Evolutionary conservation across 2,888 invertebrate genomes (phyloP).

Genomic region (Trissolcus japonicus): DNA sequence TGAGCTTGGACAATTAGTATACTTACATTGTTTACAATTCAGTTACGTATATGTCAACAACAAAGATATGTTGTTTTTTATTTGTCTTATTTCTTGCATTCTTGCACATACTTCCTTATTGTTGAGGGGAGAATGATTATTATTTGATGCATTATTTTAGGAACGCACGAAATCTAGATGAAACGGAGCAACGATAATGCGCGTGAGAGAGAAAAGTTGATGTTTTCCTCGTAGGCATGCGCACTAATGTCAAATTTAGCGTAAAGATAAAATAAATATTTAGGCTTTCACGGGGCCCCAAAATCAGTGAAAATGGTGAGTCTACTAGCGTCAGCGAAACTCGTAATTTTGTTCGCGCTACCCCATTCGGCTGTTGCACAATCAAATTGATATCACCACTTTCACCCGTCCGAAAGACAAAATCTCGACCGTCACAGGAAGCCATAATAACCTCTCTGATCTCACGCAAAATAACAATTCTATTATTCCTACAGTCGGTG

Average conservation of each 20-base stretch:
- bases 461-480: conserved; percentile 21
- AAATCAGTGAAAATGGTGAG: conserved; percentile 72
- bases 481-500: not conserved
- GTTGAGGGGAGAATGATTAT: too few relatives aligned
- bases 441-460: conserved; percentile 47
- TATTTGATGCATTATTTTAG: too few relatives aligned
- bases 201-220: too few relatives aligned
- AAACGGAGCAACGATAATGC: too few relatives aligned
- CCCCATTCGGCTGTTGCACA: conserved; percentile 5
- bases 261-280: conserved; percentile 73
- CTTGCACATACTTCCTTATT: too few relatives aligned
- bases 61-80: too few relatives aligned
- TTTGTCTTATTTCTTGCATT: too few relatives aligned
- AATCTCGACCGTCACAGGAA: conserved; percentile 16
- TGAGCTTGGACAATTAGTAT: too few relatives aligned
- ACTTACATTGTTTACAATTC: too few relatives aligned
- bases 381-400: conserved; percentile 29
- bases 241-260: conserved; percentile 73
- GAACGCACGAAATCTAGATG: too few relatives aligned
- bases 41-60: too few relatives aligned
- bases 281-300: conserved; percentile 73
- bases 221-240: conserved; percentile 47
- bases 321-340: conserved; percentile 9
- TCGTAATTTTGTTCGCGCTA: conserved; percentile 19
- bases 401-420: conserved; percentile 29